phyloP scores from a whole-genome alignment of 2,797 vertebrate species.

The Babyrousa celebensis region DNA sequence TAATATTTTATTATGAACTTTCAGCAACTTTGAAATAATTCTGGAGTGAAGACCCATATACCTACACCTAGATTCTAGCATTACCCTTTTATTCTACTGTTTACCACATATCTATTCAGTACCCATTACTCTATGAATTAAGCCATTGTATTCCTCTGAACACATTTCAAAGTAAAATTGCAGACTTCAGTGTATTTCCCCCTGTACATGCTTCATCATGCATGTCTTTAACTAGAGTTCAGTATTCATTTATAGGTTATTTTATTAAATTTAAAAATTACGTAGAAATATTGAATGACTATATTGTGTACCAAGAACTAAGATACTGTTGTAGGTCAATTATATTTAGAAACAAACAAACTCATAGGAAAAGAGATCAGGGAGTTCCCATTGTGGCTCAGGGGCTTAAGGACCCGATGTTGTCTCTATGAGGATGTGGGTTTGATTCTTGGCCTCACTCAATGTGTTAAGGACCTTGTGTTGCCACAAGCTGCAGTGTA shows the following conservation, averaged over 20 bases:
- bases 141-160: background rate
- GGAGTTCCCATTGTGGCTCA: no score
- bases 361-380: no score
- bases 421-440: no score
- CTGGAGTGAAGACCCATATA: background rate
- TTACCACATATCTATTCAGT: background rate
- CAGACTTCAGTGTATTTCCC: background rate
- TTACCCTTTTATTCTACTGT: background rate
- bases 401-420: no score
- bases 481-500: no score
- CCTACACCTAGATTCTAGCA: background rate
- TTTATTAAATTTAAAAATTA: conserved; percentile 13
- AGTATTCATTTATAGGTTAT: background rate
- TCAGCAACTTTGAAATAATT: background rate
- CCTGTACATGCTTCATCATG: background rate
- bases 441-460: no score
- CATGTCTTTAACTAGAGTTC: background rate
- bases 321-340: no score
- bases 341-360: no score
- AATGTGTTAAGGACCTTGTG: no score
- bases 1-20: background rate
- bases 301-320: no score
- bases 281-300: no score
- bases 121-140: background rate
- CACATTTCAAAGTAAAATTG: conserved; percentile 22